Evolutionary conservation across 2,113 vertebrate species (phyloP).

Genomic region (Pimephales promelas): DNA sequence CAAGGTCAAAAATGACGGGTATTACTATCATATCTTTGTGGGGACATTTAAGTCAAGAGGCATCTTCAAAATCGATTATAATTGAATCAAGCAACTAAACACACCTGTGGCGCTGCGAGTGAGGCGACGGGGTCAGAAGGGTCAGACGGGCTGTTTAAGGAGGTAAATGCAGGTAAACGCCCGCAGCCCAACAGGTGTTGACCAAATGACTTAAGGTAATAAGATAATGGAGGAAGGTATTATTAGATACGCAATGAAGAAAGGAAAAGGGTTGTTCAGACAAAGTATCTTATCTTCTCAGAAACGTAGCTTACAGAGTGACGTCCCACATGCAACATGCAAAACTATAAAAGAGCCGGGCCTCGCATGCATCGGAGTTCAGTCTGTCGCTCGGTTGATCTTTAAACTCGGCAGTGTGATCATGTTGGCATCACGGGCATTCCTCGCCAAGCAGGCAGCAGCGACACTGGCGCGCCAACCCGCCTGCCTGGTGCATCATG

Average conservation of each 20-base stretch:
- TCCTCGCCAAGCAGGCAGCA: conserved; percentile 68
- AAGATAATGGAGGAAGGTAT: conserved; percentile 64
- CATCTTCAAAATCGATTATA: background rate
- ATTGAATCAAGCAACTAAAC: background rate
- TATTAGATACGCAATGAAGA: conserved; percentile 58
- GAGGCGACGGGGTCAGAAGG: background rate
- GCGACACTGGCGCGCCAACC: conserved; percentile 66
- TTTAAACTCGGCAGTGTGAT: conserved; percentile 22
- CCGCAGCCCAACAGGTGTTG: background rate
- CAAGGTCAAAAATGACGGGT: no score
- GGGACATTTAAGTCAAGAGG: background rate
- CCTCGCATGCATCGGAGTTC: conserved; percentile 10
- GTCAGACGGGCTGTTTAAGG: conserved; percentile 45
- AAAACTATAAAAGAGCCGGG: conserved; percentile 57
- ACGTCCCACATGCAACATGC: conserved; percentile 56
- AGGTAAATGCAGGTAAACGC: conserved; percentile 37
- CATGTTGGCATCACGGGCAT: conserved; percentile 69
- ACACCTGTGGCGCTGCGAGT: background rate
- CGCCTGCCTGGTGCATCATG: conserved; percentile 70
- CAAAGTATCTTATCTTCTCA: conserved; percentile 60
- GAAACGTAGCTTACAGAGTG: conserved; percentile 65
- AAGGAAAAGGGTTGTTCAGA: conserved; percentile 56
- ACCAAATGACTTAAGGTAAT: conserved; percentile 66
- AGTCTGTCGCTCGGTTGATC: background rate
- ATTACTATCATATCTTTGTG: no score